Conservation (phyloP, 2,797 vertebrate genomes). For the Pogonophryne albipinna region DNA sequence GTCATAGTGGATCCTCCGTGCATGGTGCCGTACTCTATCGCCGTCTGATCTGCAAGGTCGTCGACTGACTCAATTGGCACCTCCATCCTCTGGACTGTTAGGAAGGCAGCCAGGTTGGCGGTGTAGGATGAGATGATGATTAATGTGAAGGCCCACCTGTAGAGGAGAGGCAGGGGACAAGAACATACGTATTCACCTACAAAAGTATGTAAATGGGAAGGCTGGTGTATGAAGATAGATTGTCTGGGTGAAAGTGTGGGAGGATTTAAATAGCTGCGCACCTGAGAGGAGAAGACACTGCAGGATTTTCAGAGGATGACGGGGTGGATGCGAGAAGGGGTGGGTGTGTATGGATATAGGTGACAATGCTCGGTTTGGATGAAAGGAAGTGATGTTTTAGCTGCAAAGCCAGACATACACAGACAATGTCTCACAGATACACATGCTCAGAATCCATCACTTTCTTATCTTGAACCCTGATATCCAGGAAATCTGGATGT, state of each 20-base stretch:
- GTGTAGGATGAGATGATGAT: conserved; percentile 99
- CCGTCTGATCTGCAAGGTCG: conserved; percentile 97
- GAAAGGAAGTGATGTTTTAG: conserved; percentile 37
- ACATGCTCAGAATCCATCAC: conserved; percentile 14
- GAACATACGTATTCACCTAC: conserved; percentile 57
- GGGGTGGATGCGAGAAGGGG: conserved; percentile 48
- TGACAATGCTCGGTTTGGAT: conserved; percentile 39
- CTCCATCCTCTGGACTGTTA: conserved; percentile 98
- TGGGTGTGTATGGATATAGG: conserved; percentile 36
- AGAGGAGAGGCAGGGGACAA: conserved; percentile 42
- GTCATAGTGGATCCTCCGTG: conserved; percentile 99
- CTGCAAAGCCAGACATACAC: conserved; percentile 39
- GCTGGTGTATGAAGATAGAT: conserved; percentile 52
- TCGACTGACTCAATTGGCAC: conserved; percentile 98
- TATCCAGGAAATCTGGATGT: conserved; percentile 21
- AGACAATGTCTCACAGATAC: conserved; percentile 15
- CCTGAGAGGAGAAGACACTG: conserved; percentile 53
- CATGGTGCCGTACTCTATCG: conserved; percentile 98
- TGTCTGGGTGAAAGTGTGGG: conserved; percentile 30
- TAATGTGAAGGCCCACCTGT: conserved; percentile 99
- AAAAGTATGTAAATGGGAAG: conserved; percentile 52
- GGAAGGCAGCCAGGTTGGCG: conserved; percentile 98
- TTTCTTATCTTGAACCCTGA: conserved; percentile 4
- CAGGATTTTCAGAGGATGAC: conserved; percentile 49
- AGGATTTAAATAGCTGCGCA: conserved; percentile 52